These are phyloP conservation scores for Yoshiicerus persimilis DNA, from an alignment of 1,140 invertebrate genomes.

Conservation along the genomic window DNA sequence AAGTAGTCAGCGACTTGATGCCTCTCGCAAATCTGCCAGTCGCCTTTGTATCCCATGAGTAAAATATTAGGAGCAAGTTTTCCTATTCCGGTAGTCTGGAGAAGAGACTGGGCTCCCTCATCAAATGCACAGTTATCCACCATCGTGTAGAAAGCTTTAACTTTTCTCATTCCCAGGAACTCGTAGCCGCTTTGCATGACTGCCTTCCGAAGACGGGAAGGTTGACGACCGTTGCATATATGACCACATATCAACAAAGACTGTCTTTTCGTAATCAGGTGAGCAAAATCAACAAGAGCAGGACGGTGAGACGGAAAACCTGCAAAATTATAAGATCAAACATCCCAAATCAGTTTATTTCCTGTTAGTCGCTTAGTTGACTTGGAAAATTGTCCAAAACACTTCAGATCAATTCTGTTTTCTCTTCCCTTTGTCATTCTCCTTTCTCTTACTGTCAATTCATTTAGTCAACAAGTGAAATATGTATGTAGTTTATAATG, in stretches of 20 bases:
- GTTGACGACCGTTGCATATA: slow-evolving; percentile 69
- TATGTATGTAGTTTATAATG: too few species aligned
- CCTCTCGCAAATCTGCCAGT: slow-evolving; percentile 75
- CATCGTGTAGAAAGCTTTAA: slow-evolving; percentile 86
- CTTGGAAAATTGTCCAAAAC: neutral
- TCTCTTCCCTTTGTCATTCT: too few species aligned
- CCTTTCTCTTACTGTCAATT: too few species aligned
- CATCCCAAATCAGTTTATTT: neutral
- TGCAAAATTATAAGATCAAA: neutral
- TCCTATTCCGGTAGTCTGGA: slow-evolving; percentile 82
- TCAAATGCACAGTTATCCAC: slow-evolving; percentile 77
- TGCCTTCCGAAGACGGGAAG: slow-evolving; percentile 64
- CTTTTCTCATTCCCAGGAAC: slow-evolving; percentile 72
- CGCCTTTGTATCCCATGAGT: slow-evolving; percentile 88
- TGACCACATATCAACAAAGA: slow-evolving; percentile 89
- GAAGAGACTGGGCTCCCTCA: slow-evolving; percentile 72
- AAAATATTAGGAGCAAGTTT: slow-evolving; percentile 91
- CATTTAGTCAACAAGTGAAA: too few species aligned
- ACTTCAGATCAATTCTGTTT: neutral
- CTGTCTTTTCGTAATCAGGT: slow-evolving; percentile 87
- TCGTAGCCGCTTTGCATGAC: slow-evolving; percentile 67
- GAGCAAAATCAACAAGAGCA: slow-evolving; percentile 84
- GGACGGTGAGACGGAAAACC: slow-evolving; percentile 72
- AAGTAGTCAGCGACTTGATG: slow-evolving; percentile 84
- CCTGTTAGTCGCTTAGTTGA: neutral